Base-by-base conservation (phyloP, 2,797 vertebrate genomes). In the Arctocebus calabarensis region DNA sequence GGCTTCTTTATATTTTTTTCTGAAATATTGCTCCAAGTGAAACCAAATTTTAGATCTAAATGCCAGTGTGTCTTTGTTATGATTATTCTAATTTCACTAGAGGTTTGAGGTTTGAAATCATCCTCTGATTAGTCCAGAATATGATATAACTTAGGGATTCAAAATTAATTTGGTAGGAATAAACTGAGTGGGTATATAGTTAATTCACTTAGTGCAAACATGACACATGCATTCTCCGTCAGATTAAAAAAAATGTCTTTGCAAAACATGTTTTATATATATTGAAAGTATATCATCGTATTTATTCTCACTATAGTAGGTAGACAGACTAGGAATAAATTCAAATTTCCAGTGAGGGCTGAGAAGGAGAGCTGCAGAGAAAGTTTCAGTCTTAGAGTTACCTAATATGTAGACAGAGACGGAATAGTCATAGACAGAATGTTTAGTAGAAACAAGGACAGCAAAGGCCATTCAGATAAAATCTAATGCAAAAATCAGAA, bases 1-100 rank as follows among this genome's bases (percentile, higher is more conserved):
- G 3, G 2, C 27, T 88, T 84, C 8, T 91, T 88, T 77, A 57
- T 7, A 59, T 25, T 0, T 91, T 90, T 29, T 74, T 79, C 32
- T 85, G 61, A 74, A 88, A 78, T 94, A n/a, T 32, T 83, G 3
- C 25, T 90, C 16, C 32, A 91, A 62, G 75, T 32, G 32, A 11
- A 92, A 71, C 20, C 25, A 90, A 3, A 74, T 70, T 87, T 88
- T 90, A 87, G 34, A 66, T 62, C 5, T 32, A 91, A 92, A 91
- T 73, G 19, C 57, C 1, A 81, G 1, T 68, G 20, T 75, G 12
- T 68, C 61, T 89, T 52, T 62, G 16, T 27, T 19, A 64, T 17
- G 64, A 37, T 2, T 77, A 37, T 11, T 81, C 12, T 77, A 74
- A 59, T 84, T 95, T 95, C 73, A 20, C 9, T 88, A 91, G 91